Conservation (phyloP, 2,888 invertebrate species). For the Drosophila austrosaltans region DNA sequence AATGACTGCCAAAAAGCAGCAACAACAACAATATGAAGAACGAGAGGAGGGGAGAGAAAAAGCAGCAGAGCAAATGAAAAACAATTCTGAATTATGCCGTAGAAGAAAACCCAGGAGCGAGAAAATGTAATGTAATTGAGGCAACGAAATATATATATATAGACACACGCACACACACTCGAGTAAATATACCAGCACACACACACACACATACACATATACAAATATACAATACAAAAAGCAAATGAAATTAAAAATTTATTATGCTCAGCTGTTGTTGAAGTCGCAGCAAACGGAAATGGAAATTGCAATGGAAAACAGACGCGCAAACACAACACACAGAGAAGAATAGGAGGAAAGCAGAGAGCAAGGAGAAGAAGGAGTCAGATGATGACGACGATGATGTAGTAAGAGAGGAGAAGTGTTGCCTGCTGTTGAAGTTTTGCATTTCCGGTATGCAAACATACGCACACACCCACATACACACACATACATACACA, state of each 20-base stretch:
- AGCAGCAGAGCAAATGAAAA: conserved; percentile 10
- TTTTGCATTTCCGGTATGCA: conserved; percentile 81
- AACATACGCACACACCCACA: conserved; percentile 46
- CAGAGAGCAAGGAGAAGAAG: too few relatives aligned
- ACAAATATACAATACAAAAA: conserved; percentile 49
- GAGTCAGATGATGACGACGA: not conserved
- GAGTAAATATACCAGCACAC: not conserved
- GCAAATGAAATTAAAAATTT: conserved; percentile 76
- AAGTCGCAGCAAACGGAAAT: conserved; percentile 62
- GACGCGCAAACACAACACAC: conserved; percentile 48
- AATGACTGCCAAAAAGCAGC: conserved; percentile 45
- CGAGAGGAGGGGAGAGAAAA: conserved; percentile 31
- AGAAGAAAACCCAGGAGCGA: conserved; percentile 21
- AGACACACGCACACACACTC: not conserved
- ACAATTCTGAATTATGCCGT: conserved; percentile 47
- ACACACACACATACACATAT: conserved; percentile 23
- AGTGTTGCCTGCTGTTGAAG: conserved; percentile 62
- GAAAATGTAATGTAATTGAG: conserved; percentile 66
- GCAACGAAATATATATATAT: conserved; percentile 32
- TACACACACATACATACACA: conserved; percentile 54
- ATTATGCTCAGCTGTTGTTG: conserved; percentile 63
- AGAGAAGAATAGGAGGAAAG: conserved; percentile 7
- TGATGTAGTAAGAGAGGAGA: conserved; percentile 19
- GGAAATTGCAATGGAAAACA: conserved; percentile 69
- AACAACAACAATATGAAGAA: conserved; percentile 26